phyloP scores from a whole-genome alignment of 2,113 vertebrate genomes.

The Nymphicus hollandicus region DNA sequence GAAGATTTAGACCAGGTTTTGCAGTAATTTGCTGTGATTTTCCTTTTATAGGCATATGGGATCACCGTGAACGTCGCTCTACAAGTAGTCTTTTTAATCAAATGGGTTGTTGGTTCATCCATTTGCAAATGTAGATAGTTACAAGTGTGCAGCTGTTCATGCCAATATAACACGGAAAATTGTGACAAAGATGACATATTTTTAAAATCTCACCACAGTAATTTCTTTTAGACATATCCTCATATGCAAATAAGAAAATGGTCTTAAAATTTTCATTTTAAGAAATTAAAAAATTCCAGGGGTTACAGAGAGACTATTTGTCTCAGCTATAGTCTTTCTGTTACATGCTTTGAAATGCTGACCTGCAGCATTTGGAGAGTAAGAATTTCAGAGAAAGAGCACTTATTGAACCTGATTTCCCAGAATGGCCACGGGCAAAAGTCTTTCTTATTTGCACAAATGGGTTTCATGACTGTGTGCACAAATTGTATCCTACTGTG shows the following conservation, averaged over 20 bases:
- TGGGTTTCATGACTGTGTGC: background rate
- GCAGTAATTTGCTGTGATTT: background rate
- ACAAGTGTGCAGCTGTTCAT: background rate
- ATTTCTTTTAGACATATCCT: background rate
- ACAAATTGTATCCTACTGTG: background rate
- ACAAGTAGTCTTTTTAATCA: background rate
- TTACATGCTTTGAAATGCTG: background rate
- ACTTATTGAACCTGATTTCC: background rate
- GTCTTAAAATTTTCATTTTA: background rate
- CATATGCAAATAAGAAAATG: background rate
- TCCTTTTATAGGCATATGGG: background rate
- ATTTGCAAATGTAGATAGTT: background rate
- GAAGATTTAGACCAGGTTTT: background rate
- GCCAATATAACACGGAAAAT: background rate
- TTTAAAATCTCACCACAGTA: background rate
- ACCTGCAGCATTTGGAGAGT: background rate
- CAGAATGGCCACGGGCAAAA: background rate
- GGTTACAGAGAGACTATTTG: background rate
- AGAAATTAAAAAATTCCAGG: background rate
- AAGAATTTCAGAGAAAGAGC: background rate
- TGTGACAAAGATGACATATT: background rate
- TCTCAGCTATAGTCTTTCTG: background rate
- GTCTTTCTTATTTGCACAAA: background rate
- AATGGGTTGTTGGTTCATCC: background rate
- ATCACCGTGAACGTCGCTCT: background rate